Conservation (phyloP, 1,140 invertebrate species). For the Trichonephila clavipes region DNA sequence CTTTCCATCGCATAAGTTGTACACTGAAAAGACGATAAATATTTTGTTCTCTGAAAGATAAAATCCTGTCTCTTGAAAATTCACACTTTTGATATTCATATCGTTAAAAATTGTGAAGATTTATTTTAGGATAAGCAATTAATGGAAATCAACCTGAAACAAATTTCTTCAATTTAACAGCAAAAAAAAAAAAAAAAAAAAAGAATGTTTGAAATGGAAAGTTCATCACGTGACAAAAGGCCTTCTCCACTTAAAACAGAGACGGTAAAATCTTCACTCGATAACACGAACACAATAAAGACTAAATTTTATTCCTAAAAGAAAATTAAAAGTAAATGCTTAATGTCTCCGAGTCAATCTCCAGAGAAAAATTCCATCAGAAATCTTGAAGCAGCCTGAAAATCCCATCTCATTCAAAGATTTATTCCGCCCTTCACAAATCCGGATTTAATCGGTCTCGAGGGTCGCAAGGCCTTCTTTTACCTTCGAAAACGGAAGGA, state of each 20-base stretch:
- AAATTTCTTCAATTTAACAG: too few relatives aligned
- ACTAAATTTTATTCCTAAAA: not conserved
- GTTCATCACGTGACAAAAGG: not conserved
- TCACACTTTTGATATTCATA: too few relatives aligned
- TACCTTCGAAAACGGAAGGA: not conserved
- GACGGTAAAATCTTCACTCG: not conserved
- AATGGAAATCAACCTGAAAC: too few relatives aligned
- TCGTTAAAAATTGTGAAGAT: too few relatives aligned
- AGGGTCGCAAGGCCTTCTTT: not conserved
- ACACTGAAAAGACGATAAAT: too few relatives aligned
- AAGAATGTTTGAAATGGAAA: not conserved
- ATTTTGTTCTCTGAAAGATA: not conserved
- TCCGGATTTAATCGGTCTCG: conserved; percentile 58
- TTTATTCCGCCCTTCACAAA: conserved; percentile 30
- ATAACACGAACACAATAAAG: not conserved
- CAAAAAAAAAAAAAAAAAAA: not conserved
- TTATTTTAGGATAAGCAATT: too few relatives aligned
- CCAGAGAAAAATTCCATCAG: conserved; percentile 23
- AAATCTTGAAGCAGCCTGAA: conserved; percentile 7
- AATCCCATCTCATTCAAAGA: conserved; percentile 36
- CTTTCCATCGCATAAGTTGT: too few relatives aligned
- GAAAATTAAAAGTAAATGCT: conserved; percentile 41
- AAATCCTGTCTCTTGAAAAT: not conserved
- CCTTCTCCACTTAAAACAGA: not conserved
- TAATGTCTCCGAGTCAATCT: not conserved